A percentile compares a stretch with the other conserved stretches of the same genome.
Evolutionary conservation across 2,797 vertebrate genomes (phyloP).

Genomic region (Glyptemys insculpta): DNA sequence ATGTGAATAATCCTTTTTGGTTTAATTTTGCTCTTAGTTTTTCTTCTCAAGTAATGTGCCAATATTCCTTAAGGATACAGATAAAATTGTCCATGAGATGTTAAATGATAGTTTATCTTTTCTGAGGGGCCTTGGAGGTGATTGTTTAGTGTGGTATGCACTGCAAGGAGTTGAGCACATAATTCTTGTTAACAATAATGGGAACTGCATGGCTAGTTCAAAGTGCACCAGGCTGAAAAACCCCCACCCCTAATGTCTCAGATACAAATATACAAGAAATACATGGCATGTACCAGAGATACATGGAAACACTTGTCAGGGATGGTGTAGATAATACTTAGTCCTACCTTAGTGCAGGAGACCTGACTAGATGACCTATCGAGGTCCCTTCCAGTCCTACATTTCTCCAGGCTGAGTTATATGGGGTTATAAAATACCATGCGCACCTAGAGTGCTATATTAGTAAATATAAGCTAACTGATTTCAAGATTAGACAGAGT

Average conservation of each 20-base stretch:
- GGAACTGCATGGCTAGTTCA: slow-evolving; percentile 1
- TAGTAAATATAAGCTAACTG: neutral
- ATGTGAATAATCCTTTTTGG: neutral
- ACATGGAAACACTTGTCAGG: neutral
- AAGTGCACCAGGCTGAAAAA: slow-evolving; percentile 13
- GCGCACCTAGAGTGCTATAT: neutral
- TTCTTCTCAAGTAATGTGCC: neutral
- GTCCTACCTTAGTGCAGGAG: neutral
- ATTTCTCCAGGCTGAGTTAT: neutral
- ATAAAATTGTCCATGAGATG: neutral
- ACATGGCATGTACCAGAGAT: neutral
- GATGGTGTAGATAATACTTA: neutral
- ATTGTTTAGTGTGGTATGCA: slow-evolving; percentile 32
- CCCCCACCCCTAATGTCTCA: neutral
- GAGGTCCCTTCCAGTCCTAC: neutral
- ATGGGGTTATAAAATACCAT: neutral
- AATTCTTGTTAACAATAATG: neutral
- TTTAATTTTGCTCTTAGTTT: neutral
- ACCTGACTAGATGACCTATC: neutral
- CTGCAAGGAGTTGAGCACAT: neutral
- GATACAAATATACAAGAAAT: neutral
- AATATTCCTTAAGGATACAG: neutral
- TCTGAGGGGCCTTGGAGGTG: slow-evolving; percentile 9
- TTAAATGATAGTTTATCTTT: slow-evolving; percentile 3
- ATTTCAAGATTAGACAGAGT: neutral